Evolutionary conservation across 1,140 invertebrate genomes (phyloP), one percentile per base, ranked within the genome.

Genomic region (Calosoma granatense): DNA sequence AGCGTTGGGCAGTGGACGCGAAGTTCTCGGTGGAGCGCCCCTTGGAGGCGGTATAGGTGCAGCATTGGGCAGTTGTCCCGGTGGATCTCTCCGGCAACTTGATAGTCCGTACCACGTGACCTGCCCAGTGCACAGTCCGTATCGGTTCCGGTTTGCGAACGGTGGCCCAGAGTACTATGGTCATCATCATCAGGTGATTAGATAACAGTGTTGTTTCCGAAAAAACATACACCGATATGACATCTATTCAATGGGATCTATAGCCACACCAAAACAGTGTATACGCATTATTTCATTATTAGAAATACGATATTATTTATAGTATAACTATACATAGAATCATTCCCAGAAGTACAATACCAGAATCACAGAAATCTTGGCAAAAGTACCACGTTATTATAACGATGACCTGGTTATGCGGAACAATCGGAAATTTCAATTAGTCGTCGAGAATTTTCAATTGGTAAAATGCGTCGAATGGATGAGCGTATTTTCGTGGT

Each of bases 71-170:
- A 17, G 41, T 12, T 47, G 41, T 17, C 41, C 6, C 9, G 15
- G 41, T 47, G 41, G 41, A 17, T 47, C 58, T 20, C 54, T 57
- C n/a, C 39, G 53, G 56, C 54, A 57, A 30, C 57, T 55, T 0
- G 57, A 47, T 47, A 47, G 41, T 17, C 41, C 41, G 3, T 47
- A 47, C 17, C 41, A 47, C 41, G 67, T 76, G 60, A 76, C 74
- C 59, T 83, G 81, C 63, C 81, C 82, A 22, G 80, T 83, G 54
- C 81, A 83, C 67, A 83, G 80, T 60, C 81, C 81, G 0, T 82
- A 80, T 65, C 70, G 81, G 2, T 82, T 78, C 66, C 74, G 79
- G 61, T 78, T 76, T 64, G 72, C 74, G 51, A 82, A 82, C 66
- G 80, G 79, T 26, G 74, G 71, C 17, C 68, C 71, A 9, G 76